Conservation (phyloP, 1,140 invertebrate species). For the Chrysopa pallens region DNA sequence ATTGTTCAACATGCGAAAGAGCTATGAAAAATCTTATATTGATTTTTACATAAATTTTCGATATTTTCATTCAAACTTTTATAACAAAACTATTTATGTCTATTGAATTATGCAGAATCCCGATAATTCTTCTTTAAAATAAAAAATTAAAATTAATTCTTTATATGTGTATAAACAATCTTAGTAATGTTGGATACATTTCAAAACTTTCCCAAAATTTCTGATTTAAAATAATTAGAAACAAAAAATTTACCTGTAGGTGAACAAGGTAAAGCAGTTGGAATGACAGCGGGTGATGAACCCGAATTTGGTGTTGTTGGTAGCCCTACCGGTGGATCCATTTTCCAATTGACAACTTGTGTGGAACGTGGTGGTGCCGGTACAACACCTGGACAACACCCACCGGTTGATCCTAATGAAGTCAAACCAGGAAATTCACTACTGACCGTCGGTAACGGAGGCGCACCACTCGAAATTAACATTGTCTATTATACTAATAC, state of each 20-base stretch:
- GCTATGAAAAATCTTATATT: no score
- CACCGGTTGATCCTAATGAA: slow-evolving; percentile 2
- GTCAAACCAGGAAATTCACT: slow-evolving; percentile 21
- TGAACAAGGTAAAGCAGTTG: slow-evolving; percentile 14
- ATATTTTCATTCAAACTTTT: no score
- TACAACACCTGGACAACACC: slow-evolving; percentile 19
- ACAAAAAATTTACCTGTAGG: slow-evolving; percentile 16
- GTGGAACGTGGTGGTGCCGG: slow-evolving; percentile 13
- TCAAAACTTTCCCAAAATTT: neutral
- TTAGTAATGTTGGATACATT: neutral
- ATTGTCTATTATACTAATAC: slow-evolving; percentile 9
- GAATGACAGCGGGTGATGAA: slow-evolving; percentile 4
- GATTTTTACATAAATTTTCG: no score
- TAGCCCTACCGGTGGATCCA: slow-evolving; percentile 20
- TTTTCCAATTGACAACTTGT: slow-evolving; percentile 21
- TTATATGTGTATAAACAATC: neutral
- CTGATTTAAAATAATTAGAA: neutral
- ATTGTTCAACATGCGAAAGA: no score
- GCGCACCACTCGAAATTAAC: slow-evolving; percentile 20
- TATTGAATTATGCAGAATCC: no score
- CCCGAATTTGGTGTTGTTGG: slow-evolving; percentile 14
- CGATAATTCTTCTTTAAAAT: no score
- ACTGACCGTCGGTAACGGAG: slow-evolving; percentile 13
- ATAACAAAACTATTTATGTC: no score
- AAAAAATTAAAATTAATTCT: no score